Base-by-base conservation (phyloP, 1,140 invertebrate genomes). In the Atta cephalotes region DNA sequence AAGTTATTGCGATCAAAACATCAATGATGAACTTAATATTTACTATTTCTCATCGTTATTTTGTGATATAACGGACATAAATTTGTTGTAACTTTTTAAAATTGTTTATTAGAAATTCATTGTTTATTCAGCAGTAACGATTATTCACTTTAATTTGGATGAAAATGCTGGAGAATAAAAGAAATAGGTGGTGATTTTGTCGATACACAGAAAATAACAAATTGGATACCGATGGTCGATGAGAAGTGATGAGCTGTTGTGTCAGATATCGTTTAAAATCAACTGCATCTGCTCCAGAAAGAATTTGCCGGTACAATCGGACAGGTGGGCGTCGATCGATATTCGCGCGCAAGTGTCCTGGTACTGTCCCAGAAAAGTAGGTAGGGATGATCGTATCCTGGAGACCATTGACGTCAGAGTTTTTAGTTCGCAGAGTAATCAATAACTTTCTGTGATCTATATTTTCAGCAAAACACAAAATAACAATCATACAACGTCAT, bases 231-330 rank as follows among this genome's bases (percentile, higher is more conserved):
- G 9, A 39, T 78, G 10, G 9, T 21, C 28, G 89, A 65, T 49
- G 79, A 90, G 85, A 45, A 62, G 25, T 35, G 39, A 45, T 45
- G 39, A 81, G 82, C 70, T 85, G 51, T 85, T 89, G 53, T 60
- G 63, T 68, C 81, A 70, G 77, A 56, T 53, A 77, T 78, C 81
- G 84, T 87, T 88, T 76, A 72, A 85, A 66, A 86, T 87, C 80
- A 86, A 92, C 91, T 92, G 86, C 76, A 80, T 86, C 85, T 81
- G 80, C 56, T 62, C 2, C 0, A 31, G 49, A 16, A 56, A 81
- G 63, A 6, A 58, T 45, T 60, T 25, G 49, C 28, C 45, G 65
- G 45, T 14, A 18, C 21, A 81, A 66, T 68, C 77, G 25, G 63
- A 70, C 85, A 86, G 39, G 76, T 86, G 65, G 84, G 35, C 25